phyloP scores from a whole-genome alignment of 2,888 invertebrate species.

The Xestia c-nigrum region DNA sequence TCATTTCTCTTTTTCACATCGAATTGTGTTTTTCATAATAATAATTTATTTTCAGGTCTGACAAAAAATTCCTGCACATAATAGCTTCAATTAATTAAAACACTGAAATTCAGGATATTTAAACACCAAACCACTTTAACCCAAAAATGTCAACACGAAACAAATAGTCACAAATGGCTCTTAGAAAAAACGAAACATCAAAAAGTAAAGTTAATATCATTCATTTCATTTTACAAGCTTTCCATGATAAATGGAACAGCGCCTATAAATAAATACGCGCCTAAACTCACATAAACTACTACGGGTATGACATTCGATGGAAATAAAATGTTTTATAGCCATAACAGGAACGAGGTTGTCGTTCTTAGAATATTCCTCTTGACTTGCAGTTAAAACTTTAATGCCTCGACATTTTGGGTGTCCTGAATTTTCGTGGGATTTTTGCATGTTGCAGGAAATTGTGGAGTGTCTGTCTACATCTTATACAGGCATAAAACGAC shows the following conservation, averaged over 20 bases:
- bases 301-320: constrained; percentile 63
- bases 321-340: constrained; percentile 69
- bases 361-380: constrained; percentile 58
- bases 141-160: constrained; percentile 21
- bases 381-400: constrained; percentile 50
- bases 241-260: constrained; percentile 61
- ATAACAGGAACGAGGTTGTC: constrained; percentile 59
- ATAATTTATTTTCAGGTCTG: background rate
- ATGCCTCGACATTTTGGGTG: constrained; percentile 34
- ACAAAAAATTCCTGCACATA: background rate
- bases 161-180: constrained; percentile 26
- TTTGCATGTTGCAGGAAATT: constrained; percentile 22
- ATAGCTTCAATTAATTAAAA: constrained; percentile 45
- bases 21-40: background rate
- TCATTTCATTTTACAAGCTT: constrained; percentile 62
- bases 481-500: background rate
- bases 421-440: constrained; percentile 11
- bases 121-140: background rate
- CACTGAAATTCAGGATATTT: background rate
- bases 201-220: constrained; percentile 44
- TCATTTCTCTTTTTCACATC: background rate
- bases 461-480: background rate
- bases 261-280: constrained; percentile 62
- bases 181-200: constrained; percentile 38
- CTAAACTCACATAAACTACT: constrained; percentile 67